These are phyloP conservation scores for Heliconius himera DNA, from an alignment of 1,140 invertebrate genomes.

Conservation along the genomic window DNA sequence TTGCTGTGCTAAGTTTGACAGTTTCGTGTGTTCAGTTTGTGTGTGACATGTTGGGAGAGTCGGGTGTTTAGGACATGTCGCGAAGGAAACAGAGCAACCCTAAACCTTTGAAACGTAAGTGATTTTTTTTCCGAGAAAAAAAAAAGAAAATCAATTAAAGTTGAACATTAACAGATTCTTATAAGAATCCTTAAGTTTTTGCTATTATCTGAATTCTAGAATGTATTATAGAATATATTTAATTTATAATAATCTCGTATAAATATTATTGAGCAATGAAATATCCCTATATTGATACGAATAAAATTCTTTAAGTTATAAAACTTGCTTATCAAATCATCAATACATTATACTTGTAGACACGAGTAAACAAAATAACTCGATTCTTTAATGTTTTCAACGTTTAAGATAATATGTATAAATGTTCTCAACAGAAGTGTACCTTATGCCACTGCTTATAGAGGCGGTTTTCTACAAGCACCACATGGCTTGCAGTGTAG, in stretches of 20 bases:
- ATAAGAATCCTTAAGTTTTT: neutral
- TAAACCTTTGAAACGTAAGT: conserved; percentile 84
- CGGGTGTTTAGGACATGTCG: conserved; percentile 79
- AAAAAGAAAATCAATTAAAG: neutral
- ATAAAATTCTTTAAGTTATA: neutral
- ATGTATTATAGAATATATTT: neutral
- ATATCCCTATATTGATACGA: neutral
- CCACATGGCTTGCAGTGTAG: neutral
- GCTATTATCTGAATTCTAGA: neutral
- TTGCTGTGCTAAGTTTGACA: conserved; percentile 43
- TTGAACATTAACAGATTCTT: neutral
- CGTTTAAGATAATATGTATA: conserved; percentile 1
- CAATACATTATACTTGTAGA: conserved; percentile 3
- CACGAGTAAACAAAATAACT: conserved; percentile 4
- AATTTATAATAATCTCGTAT: neutral
- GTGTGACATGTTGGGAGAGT: conserved; percentile 65
- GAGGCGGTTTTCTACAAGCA: neutral
- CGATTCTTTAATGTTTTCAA: conserved; percentile 7
- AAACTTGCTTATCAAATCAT: conserved; percentile 2
- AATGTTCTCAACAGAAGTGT: neutral
- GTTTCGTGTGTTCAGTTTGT: conserved; percentile 56
- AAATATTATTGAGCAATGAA: neutral
- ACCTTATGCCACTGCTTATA: neutral
- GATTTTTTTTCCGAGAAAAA: neutral
- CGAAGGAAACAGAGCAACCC: conserved; percentile 85